Percentiles rank a stretch among this genome's conserved stretches.
phyloP scores from a whole-genome alignment of 1,140 invertebrate species.

The Drosophila pallidifrons region DNA sequence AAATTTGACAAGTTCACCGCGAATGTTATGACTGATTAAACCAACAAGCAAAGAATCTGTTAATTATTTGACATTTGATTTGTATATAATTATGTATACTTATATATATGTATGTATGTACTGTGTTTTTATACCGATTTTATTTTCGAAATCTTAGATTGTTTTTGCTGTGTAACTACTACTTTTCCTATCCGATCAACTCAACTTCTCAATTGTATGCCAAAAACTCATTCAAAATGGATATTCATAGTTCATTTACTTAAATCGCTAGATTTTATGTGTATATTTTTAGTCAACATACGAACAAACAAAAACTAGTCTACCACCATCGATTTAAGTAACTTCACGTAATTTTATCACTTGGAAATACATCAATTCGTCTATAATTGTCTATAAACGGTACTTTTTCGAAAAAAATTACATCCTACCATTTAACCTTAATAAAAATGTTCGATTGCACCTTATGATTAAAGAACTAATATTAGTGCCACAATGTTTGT shows the following conservation, averaged over 20 bases:
- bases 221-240: constrained; percentile 51
- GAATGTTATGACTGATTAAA: constrained; percentile 69
- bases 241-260: constrained; percentile 38
- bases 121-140: constrained; percentile 62
- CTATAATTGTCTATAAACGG: constrained; percentile 25
- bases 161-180: constrained; percentile 46
- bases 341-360: constrained; percentile 45
- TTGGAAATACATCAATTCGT: constrained; percentile 43
- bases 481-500: constrained; percentile 77
- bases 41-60: constrained; percentile 50
- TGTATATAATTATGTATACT: constrained; percentile 54
- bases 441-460: constrained; percentile 60
- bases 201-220: constrained; percentile 55
- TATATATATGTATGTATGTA: constrained; percentile 43
- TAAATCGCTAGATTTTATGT: constrained; percentile 56
- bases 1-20: constrained; percentile 56
- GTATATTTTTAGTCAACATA: constrained; percentile 65
- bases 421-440: constrained; percentile 27
- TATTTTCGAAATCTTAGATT: constrained; percentile 59
- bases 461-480: constrained; percentile 60
- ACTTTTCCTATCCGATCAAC: constrained; percentile 44
- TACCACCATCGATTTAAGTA: constrained; percentile 60
- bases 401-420: constrained; percentile 40
- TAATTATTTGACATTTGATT: constrained; percentile 74
- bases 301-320: constrained; percentile 55